phyloP scores from a whole-genome alignment of 2,113 vertebrate genomes.

The Neodontobutis hainanensis region DNA sequence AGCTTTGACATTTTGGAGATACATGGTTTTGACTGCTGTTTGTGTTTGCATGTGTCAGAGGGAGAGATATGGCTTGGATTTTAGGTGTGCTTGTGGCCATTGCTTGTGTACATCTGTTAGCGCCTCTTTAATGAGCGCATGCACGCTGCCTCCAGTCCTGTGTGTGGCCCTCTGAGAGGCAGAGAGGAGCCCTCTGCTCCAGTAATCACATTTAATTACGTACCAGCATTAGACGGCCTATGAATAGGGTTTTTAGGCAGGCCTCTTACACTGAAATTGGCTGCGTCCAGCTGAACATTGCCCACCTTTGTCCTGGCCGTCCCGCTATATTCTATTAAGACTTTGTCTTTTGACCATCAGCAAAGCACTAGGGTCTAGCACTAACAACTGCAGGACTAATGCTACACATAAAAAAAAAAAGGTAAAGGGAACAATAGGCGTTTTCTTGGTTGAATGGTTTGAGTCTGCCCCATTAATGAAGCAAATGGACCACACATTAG shows the following conservation, averaged over 20 bases:
- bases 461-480: slow-evolving; percentile 69
- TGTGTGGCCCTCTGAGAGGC: slow-evolving; percentile 76
- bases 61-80: slow-evolving; percentile 40
- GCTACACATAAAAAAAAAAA: slow-evolving; percentile 73
- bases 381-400: slow-evolving; percentile 77
- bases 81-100: slow-evolving; percentile 62
- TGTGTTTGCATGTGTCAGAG: slow-evolving; percentile 33
- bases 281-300: slow-evolving; percentile 79
- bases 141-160: slow-evolving; percentile 70
- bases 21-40: slow-evolving; percentile 23
- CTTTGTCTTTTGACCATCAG: slow-evolving; percentile 79
- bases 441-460: slow-evolving; percentile 70
- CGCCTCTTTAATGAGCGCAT: slow-evolving; percentile 74
- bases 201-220: slow-evolving; percentile 87
- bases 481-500: slow-evolving; percentile 74
- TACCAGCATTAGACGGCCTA: slow-evolving; percentile 77
- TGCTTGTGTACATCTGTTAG: slow-evolving; percentile 74
- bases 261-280: slow-evolving; percentile 77
- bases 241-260: slow-evolving; percentile 82
- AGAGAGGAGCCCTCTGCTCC: slow-evolving; percentile 76
- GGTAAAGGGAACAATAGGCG: slow-evolving; percentile 73
- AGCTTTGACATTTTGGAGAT: slow-evolving; percentile 29
- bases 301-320: slow-evolving; percentile 79
- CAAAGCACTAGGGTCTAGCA: slow-evolving; percentile 61
- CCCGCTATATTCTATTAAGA: slow-evolving; percentile 79